Evolutionary conservation across 2,888 invertebrate genomes (phyloP).

Genomic region (Papilio elwesi): DNA sequence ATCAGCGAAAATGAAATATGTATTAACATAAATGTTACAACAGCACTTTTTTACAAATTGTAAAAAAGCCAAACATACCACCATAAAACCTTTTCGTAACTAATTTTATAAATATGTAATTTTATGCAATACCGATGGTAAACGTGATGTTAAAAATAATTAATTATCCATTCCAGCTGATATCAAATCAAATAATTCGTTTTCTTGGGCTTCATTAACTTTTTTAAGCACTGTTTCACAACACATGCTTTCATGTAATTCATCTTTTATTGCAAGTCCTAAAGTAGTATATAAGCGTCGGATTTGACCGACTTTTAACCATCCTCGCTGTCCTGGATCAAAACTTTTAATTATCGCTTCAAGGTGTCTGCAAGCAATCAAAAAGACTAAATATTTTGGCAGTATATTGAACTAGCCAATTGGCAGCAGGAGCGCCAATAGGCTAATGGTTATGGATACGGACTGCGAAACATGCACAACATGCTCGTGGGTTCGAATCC

Average conservation of each 20-base stretch:
- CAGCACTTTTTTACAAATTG: too few species aligned
- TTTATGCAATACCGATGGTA: too few species aligned
- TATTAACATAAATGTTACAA: too few species aligned
- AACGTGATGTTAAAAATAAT: background rate
- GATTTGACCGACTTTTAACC: constrained; percentile 71
- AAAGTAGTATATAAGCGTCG: constrained; percentile 64
- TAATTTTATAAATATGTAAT: too few species aligned
- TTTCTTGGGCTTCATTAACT: constrained; percentile 61
- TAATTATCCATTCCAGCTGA: constrained; percentile 52
- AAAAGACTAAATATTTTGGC: background rate
- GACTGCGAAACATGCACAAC: too few species aligned
- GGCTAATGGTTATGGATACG: too few species aligned
- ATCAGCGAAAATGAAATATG: too few species aligned
- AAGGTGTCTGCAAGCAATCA: constrained; percentile 59
- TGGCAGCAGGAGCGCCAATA: too few species aligned
- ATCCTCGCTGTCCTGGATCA: constrained; percentile 73
- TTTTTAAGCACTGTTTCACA: constrained; percentile 54
- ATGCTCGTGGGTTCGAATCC: too few species aligned
- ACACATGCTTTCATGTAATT: constrained; percentile 56
- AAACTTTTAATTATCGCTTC: constrained; percentile 74
- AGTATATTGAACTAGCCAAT: too few species aligned
- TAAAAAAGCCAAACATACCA: too few species aligned
- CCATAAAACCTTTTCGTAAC: too few species aligned
- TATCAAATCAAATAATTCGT: constrained; percentile 59
- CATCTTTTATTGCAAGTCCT: constrained; percentile 58